A percentile compares a stretch with the other conserved stretches of the same genome.
Conservation (phyloP, 2,797 vertebrate genomes). For the Etheostoma nigrum region DNA sequence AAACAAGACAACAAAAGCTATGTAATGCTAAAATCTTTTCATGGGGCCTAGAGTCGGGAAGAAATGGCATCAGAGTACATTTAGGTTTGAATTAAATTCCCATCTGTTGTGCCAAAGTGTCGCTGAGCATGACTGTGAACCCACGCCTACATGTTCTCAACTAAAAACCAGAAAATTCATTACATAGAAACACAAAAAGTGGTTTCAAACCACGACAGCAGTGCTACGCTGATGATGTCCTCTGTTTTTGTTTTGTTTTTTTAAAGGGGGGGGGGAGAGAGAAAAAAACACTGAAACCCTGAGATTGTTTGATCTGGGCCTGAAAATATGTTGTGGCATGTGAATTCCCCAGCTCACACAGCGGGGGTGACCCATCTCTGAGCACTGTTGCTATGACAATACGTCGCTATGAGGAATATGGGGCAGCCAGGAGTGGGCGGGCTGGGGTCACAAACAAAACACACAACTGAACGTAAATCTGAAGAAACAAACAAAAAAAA, state of each 20-base stretch:
- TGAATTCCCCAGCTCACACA: slow-evolving; percentile 52
- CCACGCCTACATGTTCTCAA: neutral
- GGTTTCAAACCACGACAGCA: slow-evolving; percentile 34
- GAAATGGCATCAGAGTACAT: neutral
- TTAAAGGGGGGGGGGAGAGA: neutral
- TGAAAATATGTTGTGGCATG: slow-evolving; percentile 32
- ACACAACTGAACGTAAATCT: slow-evolving; percentile 57
- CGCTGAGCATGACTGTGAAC: neutral
- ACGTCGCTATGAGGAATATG: slow-evolving; percentile 73
- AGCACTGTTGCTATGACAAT: slow-evolving; percentile 74
- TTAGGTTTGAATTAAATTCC: neutral
- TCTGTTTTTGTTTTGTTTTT: neutral
- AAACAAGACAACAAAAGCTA: neutral
- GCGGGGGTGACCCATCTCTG: slow-evolving; percentile 62
- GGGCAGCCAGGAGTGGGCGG: slow-evolving; percentile 69
- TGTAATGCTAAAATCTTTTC: neutral
- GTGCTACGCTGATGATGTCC: neutral
- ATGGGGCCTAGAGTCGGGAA: no score
- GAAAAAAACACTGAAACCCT: slow-evolving; percentile 17
- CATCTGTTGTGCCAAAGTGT: neutral
- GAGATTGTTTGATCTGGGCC: slow-evolving; percentile 39
- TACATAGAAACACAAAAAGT: neutral
- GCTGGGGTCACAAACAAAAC: slow-evolving; percentile 57
- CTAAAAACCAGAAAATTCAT: neutral
- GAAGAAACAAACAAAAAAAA: slow-evolving; percentile 48